Evolutionary conservation across 2,113 vertebrate species (phyloP), one percentile per base, ranked within the genome.

Genomic region (Ahaetulla prasina): DNA sequence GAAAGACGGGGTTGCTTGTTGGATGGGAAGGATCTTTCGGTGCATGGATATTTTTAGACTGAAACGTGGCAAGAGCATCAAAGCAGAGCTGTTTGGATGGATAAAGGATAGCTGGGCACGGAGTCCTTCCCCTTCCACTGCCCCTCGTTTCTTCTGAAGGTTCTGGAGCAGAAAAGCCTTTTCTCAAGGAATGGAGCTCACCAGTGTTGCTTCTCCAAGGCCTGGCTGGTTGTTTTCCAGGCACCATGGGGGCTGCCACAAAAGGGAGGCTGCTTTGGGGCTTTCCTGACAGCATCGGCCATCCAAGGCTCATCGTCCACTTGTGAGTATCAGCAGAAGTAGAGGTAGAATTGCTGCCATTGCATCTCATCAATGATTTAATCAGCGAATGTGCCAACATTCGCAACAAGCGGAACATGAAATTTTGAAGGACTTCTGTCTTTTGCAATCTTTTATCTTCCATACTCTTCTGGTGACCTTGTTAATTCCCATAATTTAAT

Each of bases 251-350:
- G 93, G 88, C 94, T 96, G 94, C 94, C 16, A 0, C 0, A 91
- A 87, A 27, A 55, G 93, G 92, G 91, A 22, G 7, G 11, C 10
- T 47, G 89, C 86, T 96, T 35, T 35, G 94, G 95, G 96, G n/a
- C 89, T 96, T 91, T 96, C 96, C 97, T 97, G 96, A 95, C 95
- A 7, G 92, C 90, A 0, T 0, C 43, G 86, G 14, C 85, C 49
- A 0, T 50, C 0, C 8, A 0, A 54, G 94, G 43, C 0, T 3
- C 0, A 90, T 39, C 22, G 43, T 87, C 4, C 0, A 60, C 90
- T 91, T 94, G 96, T 74, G 94, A 53, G 2, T 94, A 94, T 97
- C 97, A 97, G 98, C 97, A 97, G 93, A 96, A 96, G 92, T 25
- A 0, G 22, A 95, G 96, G 91, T 93, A 53, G 96, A 94, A 95